Conservation (phyloP, 1,140 invertebrate genomes). For the Rhopalosiphum maidis region DNA sequence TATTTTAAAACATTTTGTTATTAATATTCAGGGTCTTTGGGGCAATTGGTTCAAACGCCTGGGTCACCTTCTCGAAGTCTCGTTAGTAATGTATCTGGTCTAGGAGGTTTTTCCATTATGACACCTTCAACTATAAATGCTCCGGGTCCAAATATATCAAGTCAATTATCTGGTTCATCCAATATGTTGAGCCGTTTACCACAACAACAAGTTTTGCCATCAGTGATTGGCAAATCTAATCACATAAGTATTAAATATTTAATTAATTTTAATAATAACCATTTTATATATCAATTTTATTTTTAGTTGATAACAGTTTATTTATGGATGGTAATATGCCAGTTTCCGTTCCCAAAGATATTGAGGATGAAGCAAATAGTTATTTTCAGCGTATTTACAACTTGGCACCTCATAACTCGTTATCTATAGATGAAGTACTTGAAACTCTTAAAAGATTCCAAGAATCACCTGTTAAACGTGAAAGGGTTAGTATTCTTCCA, state of each 20-base stretch:
- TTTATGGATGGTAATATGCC: slow-evolving; percentile 7
- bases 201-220: slow-evolving; percentile 61
- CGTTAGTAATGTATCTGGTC: slow-evolving; percentile 32
- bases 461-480: slow-evolving; percentile 85
- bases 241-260: slow-evolving; percentile 23
- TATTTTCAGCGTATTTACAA: slow-evolving; percentile 99
- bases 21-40: slow-evolving; percentile 66
- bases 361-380: slow-evolving; percentile 97
- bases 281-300: neutral
- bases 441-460: slow-evolving; percentile 96
- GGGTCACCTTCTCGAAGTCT: slow-evolving; percentile 79
- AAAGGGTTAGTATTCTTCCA: slow-evolving; percentile 69
- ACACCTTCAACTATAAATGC: slow-evolving; percentile 67
- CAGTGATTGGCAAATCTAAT: slow-evolving; percentile 37
- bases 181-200: slow-evolving; percentile 61
- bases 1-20: slow-evolving; percentile 13
- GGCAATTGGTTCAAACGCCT: slow-evolving; percentile 76
- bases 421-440: slow-evolving; percentile 89
- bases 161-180: slow-evolving; percentile 66
- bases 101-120: slow-evolving; percentile 62
- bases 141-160: slow-evolving; percentile 74
- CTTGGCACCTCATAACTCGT: slow-evolving; percentile 89
- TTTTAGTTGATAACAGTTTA: slow-evolving; percentile 31
- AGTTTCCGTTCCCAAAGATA: slow-evolving; percentile 84
- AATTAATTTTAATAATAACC: neutral